Conservation (phyloP, 1,140 invertebrate species). For the Drosophila grimshawi region DNA sequence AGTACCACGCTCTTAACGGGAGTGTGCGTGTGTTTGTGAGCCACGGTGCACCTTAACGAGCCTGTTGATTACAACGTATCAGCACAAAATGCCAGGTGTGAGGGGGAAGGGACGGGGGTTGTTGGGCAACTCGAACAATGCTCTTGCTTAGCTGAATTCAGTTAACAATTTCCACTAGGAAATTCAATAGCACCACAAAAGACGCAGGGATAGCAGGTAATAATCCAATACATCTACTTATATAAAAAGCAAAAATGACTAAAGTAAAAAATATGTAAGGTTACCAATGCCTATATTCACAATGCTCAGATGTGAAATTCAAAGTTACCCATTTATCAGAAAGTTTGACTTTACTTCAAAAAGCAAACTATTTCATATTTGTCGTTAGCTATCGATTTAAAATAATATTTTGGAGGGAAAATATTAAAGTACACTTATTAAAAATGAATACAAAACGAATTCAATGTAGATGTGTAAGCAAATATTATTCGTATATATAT, state of each 20-base stretch:
- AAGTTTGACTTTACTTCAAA: no score
- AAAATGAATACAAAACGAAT: no score
- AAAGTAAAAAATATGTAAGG: no score
- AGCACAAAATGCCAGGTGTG: slow-evolving; percentile 1
- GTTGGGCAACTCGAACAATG: slow-evolving; percentile 8
- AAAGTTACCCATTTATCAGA: no score
- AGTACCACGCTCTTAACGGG: background rate
- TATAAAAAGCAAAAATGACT: background rate
- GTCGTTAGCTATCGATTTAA: no score
- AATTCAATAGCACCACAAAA: slow-evolving; percentile 4
- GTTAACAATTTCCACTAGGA: slow-evolving; percentile 19
- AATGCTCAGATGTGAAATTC: no score
- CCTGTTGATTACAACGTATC: slow-evolving; percentile 36
- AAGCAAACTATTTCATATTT: no score
- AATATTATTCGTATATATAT: background rate
- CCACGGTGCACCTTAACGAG: slow-evolving; percentile 25
- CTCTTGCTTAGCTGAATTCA: slow-evolving; percentile 5
- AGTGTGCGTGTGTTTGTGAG: background rate
- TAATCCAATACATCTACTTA: background rate
- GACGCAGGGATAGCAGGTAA: background rate
- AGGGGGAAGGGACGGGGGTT: background rate
- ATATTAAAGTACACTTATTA: no score
- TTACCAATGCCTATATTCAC: no score
- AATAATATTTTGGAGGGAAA: no score
- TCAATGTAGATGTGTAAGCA: no score